These are phyloP conservation scores for Tricholauxania praeusta DNA, from an alignment of 2,888 invertebrate species.

Conservation along the genomic window DNA sequence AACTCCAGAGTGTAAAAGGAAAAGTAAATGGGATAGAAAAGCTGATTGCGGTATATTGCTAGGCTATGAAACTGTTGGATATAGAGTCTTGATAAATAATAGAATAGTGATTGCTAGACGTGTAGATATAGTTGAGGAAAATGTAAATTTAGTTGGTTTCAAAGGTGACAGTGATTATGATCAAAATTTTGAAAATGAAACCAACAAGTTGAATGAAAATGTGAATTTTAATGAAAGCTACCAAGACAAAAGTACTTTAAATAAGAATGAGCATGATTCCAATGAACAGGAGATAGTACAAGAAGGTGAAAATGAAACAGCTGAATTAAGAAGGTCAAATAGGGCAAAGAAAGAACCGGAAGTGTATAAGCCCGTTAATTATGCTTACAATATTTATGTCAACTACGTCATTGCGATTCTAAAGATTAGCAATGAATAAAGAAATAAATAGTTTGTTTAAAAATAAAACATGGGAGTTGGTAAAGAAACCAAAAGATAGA, in stretches of 20 bases:
- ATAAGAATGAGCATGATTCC: constrained; percentile 50
- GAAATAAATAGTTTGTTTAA: constrained; percentile 53
- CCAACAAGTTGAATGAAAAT: constrained; percentile 45
- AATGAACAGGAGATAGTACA: constrained; percentile 54
- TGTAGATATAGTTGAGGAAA: constrained; percentile 49
- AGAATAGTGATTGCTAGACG: constrained; percentile 33
- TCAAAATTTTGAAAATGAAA: constrained; percentile 15
- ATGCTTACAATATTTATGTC: constrained; percentile 1
- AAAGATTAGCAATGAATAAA: constrained; percentile 44
- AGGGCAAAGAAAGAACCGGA: constrained; percentile 54
- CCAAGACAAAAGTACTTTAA: constrained; percentile 47
- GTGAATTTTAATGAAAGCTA: constrained; percentile 37
- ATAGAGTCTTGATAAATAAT: constrained; percentile 30
- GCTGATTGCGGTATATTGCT: constrained; percentile 34
- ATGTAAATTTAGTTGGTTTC: constrained; percentile 45
- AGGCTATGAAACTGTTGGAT: constrained; percentile 32
- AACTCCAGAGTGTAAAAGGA: constrained; percentile 25
- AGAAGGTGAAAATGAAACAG: constrained; percentile 45
- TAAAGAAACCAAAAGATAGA: no score
- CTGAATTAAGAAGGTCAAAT: constrained; percentile 53
- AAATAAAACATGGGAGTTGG: constrained; percentile 54
- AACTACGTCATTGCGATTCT: neutral
- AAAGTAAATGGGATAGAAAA: constrained; percentile 30
- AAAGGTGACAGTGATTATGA: constrained; percentile 35
- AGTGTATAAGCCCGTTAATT: constrained; percentile 50